Conservation (phyloP, 2,888 invertebrate species). For the Stenolophus ochropezus region DNA sequence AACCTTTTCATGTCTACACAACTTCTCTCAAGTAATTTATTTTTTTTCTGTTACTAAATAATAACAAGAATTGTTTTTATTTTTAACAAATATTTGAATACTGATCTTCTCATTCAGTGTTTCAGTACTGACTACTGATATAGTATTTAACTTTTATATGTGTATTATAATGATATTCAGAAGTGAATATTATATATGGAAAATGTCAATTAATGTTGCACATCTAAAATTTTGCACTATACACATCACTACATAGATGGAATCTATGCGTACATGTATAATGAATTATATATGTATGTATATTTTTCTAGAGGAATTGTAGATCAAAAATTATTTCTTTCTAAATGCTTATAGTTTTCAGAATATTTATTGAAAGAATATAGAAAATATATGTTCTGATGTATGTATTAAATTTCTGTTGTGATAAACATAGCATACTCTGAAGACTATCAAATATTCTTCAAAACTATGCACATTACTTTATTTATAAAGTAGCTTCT, state of each 20-base stretch:
- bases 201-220: constrained; percentile 58
- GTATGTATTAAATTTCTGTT: constrained; percentile 40
- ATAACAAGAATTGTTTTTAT: constrained; percentile 39
- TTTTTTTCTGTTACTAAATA: constrained; percentile 46
- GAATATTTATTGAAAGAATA: constrained; percentile 38
- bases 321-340: constrained; percentile 41
- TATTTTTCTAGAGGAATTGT: constrained; percentile 10
- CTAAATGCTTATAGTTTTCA: constrained; percentile 50
- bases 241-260: constrained; percentile 44
- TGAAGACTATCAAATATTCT: constrained; percentile 54
- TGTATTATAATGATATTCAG: constrained; percentile 43
- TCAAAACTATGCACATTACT: constrained; percentile 44
- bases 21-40: constrained; percentile 45
- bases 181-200: constrained; percentile 53
- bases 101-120: constrained; percentile 49
- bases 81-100: constrained; percentile 40
- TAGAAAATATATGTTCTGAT: constrained; percentile 53
- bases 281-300: constrained; percentile 11
- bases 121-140: constrained; percentile 48
- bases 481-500: constrained; percentile 56
- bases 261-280: constrained; percentile 30
- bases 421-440: constrained; percentile 52
- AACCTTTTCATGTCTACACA: constrained; percentile 51
- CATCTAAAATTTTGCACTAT: constrained; percentile 50
- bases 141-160: constrained; percentile 53